Conservation (phyloP, 2,797 vertebrate species). For the Phalloptychus januarius region DNA sequence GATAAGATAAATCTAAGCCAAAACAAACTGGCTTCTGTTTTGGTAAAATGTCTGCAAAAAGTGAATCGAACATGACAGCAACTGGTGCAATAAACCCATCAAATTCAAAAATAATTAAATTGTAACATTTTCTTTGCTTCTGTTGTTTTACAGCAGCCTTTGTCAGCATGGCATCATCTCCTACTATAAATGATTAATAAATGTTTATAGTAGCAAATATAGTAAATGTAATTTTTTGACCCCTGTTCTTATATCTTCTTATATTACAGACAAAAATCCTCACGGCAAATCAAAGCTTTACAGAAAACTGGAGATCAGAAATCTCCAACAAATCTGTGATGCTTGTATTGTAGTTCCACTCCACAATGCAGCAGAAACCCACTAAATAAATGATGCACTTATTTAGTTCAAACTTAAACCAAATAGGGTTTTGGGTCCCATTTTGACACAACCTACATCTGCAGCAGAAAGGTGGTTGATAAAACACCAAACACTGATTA, state of each 20-base stretch:
- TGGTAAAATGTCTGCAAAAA: background rate
- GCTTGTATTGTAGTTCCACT: background rate
- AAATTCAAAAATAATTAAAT: background rate
- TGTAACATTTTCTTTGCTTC: background rate
- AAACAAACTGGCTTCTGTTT: background rate
- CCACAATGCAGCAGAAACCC: background rate
- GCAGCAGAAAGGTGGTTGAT: conserved; percentile 13
- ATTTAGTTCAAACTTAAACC: background rate
- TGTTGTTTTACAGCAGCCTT: background rate
- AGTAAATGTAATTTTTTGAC: background rate
- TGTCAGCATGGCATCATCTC: background rate
- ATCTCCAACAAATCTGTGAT: background rate
- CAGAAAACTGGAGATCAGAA: background rate
- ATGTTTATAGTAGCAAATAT: background rate
- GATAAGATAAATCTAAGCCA: too few relatives aligned
- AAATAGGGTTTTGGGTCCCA: background rate
- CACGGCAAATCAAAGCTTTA: background rate
- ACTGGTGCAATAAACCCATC: background rate
- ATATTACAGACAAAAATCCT: background rate
- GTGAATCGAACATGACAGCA: too few relatives aligned
- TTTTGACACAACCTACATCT: conserved; percentile 16
- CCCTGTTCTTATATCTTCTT: background rate
- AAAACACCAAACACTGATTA: background rate
- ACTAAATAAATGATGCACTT: background rate
- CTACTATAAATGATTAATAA: background rate